phyloP scores from a whole-genome alignment of 2,797 vertebrate species.

The Pseudotriccus pelzelni region DNA sequence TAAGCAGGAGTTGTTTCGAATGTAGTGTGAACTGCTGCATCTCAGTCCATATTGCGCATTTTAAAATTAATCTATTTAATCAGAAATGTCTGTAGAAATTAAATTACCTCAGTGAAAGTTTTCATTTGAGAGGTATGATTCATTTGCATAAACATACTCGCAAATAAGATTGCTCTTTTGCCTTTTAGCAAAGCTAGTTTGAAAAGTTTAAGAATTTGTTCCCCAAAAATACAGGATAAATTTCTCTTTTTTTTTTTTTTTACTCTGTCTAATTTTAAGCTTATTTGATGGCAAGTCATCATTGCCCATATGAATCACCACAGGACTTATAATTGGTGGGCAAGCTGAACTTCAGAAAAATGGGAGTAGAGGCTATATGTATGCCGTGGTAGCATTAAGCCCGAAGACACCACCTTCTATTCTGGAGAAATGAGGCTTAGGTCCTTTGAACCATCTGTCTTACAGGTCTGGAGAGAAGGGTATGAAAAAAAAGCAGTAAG shows the following conservation, averaged over 20 bases:
- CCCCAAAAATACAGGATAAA: neutral
- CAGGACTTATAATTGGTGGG: neutral
- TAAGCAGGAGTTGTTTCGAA: conserved; percentile 12
- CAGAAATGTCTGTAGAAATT: conserved; percentile 17
- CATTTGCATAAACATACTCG: neutral
- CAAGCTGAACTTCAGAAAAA: neutral
- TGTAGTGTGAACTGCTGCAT: neutral
- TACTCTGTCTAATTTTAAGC: neutral
- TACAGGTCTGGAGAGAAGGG: neutral
- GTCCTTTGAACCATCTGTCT: neutral
- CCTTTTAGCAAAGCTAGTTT: neutral
- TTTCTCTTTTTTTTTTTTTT: neutral
- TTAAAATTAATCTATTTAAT: conserved; percentile 28
- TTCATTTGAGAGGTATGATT: neutral
- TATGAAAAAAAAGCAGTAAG: neutral
- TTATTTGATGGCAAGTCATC: neutral
- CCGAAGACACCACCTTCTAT: neutral
- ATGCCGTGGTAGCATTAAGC: neutral
- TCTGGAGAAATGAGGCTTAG: neutral
- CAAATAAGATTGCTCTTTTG: neutral
- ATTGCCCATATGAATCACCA: neutral
- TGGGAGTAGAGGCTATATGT: neutral
- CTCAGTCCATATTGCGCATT: neutral
- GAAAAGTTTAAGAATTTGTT: neutral
- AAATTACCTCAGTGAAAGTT: neutral